A percentile compares a stretch with the other conserved stretches of the same genome.
Conservation (phyloP, 1,140 invertebrate genomes). For the Hestina assimilis region DNA sequence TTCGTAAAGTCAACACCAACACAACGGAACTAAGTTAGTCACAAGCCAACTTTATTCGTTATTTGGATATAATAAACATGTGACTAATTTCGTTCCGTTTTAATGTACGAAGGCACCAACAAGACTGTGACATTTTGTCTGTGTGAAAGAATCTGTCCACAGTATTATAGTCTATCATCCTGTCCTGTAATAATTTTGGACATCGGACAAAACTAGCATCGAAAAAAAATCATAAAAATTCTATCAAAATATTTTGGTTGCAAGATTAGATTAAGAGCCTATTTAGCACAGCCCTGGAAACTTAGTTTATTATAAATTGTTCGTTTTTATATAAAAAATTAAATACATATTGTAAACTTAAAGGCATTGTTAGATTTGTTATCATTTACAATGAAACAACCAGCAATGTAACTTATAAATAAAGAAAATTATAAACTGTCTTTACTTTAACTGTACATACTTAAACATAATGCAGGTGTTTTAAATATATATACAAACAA, state of each 20-base stretch:
- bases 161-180: too few relatives aligned
- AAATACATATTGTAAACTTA: not conserved
- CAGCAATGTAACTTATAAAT: not conserved
- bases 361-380: not conserved
- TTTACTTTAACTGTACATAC: not conserved
- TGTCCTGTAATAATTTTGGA: conserved; percentile 20
- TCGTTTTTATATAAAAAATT: not conserved
- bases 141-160: not conserved
- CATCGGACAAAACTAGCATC: conserved; percentile 6
- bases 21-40: too few relatives aligned
- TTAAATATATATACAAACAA: not conserved
- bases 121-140: too few relatives aligned
- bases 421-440: not conserved
- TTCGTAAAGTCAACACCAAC: too few relatives aligned
- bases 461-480: not conserved
- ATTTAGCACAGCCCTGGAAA: conserved; percentile 41
- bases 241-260: conserved; percentile 31
- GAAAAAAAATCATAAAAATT: conserved; percentile 19
- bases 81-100: too few relatives aligned
- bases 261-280: conserved; percentile 33
- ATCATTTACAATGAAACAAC: conserved; percentile 26
- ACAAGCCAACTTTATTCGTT: too few relatives aligned
- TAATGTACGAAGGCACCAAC: too few relatives aligned
- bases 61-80: too few relatives aligned
- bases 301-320: not conserved